phyloP scores from a whole-genome alignment of 2,797 vertebrate genomes.

The Characodon lateralis region DNA sequence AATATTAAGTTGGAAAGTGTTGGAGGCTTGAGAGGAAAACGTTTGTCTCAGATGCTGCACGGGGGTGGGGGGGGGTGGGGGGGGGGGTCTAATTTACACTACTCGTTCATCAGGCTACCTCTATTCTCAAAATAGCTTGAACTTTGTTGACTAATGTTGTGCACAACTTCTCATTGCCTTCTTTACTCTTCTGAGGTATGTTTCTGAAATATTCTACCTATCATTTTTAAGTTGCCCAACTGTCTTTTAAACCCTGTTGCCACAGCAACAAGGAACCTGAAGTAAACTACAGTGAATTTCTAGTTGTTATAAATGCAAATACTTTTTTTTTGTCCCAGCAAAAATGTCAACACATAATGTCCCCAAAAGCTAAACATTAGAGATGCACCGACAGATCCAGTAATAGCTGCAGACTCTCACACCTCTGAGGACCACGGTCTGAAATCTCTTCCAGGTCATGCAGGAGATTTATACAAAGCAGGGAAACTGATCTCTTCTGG shows the following conservation, averaged over 20 bases:
- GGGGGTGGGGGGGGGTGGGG: neutral
- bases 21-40: constrained; percentile 1
- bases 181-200: constrained; percentile 9
- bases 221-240: constrained; percentile 10
- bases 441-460: no score
- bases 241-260: neutral
- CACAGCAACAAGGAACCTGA: neutral
- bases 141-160: constrained; percentile 38
- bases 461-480: no score
- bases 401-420: no score
- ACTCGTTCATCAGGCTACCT: constrained; percentile 52
- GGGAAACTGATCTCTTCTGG: no score
- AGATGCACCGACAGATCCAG: neutral
- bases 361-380: neutral
- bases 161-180: constrained; percentile 8
- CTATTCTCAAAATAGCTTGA: constrained; percentile 52
- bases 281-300: neutral
- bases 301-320: neutral
- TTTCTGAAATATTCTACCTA: neutral
- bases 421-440: no score
- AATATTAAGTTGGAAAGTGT: constrained; percentile 36
- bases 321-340: neutral
- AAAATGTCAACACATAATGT: neutral
- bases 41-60: constrained; percentile 28
- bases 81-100: neutral